Percentiles rank a stretch among this genome's conserved stretches.
Conservation (phyloP, 2,888 invertebrate genomes). For the Gerosis bhagava region DNA sequence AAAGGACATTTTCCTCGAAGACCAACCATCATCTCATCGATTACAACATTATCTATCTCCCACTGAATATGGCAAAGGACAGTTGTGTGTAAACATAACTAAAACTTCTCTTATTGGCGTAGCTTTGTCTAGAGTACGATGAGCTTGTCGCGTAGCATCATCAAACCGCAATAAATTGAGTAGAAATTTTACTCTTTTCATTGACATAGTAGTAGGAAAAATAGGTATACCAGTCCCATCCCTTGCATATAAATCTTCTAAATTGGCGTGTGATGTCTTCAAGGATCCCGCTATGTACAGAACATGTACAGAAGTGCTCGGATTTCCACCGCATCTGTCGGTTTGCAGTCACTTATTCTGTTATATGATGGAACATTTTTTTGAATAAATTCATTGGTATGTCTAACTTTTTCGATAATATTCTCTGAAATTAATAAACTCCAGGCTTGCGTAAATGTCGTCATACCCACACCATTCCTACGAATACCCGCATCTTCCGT, state of each 20-base stretch:
- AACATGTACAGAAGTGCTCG: no score
- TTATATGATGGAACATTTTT: no score
- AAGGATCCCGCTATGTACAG: no score
- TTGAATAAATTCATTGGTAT: no score
- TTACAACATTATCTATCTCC: constrained; percentile 34
- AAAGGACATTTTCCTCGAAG: constrained; percentile 32
- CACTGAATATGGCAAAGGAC: constrained; percentile 27
- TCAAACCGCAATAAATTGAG: constrained; percentile 33
- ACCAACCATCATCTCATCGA: constrained; percentile 35
- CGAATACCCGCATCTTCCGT: no score
- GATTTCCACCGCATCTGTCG: no score
- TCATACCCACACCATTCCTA: no score
- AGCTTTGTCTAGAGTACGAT: constrained; percentile 30
- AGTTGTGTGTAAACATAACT: constrained; percentile 33
- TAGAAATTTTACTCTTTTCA: constrained; percentile 31
- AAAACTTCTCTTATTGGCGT: constrained; percentile 37
- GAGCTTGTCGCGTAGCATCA: constrained; percentile 28
- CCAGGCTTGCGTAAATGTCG: no score
- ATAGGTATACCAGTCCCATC: constrained; percentile 27
- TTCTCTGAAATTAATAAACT: no score
- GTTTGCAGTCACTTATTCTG: no score
- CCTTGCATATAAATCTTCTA: constrained; percentile 36
- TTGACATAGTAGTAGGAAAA: constrained; percentile 23
- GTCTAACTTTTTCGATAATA: no score
- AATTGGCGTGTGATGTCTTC: constrained; percentile 35